A percentile compares a stretch with the other conserved stretches of the same genome.
phyloP scores from a whole-genome alignment of 2,797 vertebrate genomes.

The Acomys russatus region DNA sequence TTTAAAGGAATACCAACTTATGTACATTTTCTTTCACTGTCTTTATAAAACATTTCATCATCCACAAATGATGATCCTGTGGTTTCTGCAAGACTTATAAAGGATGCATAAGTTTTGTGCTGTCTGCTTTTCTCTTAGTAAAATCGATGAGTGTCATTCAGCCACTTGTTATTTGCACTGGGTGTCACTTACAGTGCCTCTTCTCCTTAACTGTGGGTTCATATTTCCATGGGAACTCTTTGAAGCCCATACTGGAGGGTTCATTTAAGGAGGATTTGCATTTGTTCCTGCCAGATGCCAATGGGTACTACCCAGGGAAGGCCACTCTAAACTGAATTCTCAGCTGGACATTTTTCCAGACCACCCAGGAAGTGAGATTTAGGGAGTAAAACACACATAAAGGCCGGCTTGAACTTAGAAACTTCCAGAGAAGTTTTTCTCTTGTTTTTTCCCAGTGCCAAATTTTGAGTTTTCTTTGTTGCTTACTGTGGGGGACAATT shows the following conservation, averaged over 20 bases:
- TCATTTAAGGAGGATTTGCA: slow-evolving; percentile 70
- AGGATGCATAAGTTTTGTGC: neutral
- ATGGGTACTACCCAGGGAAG: slow-evolving; percentile 30
- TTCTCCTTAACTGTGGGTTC: slow-evolving; percentile 39
- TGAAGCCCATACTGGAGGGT: slow-evolving; percentile 19
- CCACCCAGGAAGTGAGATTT: slow-evolving; percentile 38
- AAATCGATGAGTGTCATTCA: neutral
- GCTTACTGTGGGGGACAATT: neutral
- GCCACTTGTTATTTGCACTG: slow-evolving; percentile 10
- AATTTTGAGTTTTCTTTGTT: slow-evolving; percentile 57
- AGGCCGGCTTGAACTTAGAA: neutral
- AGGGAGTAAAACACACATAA: slow-evolving; percentile 46
- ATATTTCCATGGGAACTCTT: slow-evolving; percentile 63
- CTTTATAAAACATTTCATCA: neutral
- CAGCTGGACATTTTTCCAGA: slow-evolving; percentile 55
- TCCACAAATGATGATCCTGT: neutral
- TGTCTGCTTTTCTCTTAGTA: slow-evolving; percentile 25
- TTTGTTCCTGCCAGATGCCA: slow-evolving; percentile 61
- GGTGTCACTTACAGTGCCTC: neutral
- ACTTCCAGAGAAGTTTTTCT: slow-evolving; percentile 15
- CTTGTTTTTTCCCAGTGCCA: neutral
- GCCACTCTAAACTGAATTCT: slow-evolving; percentile 64
- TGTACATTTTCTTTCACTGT: neutral
- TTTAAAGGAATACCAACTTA: slow-evolving; percentile 18
- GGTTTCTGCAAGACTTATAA: slow-evolving; percentile 22